Base-by-base conservation (phyloP, 2,113 vertebrate genomes). In the Zingel zingel region DNA sequence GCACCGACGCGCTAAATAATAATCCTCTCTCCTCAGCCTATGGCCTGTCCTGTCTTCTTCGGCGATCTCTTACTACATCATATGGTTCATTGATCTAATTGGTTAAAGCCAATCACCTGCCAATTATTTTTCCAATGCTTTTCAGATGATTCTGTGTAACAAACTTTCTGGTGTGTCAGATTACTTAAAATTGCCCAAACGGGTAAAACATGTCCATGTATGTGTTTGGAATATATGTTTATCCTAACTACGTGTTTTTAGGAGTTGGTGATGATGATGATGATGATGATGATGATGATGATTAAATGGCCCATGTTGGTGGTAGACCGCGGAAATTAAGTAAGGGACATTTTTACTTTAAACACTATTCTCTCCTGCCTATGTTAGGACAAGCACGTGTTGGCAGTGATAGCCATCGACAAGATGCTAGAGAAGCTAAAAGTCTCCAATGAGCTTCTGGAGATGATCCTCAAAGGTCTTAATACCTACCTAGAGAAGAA, bases 401-500 rank as follows among this genome's bases (percentile, higher is more conserved):
- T 98, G 81, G 25, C 91, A 0, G 96, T 98, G 54, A 94, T 96
- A 68, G 85, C 76, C 77, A 96, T 97, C 13, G 95, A 97, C 27
- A 97, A 94, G 79, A 97, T 98, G 95, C 81, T 98, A 80, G 96
- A 97, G 72, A 97, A 88, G 79, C 84, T 98, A 30, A 97, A 94
- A 74, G 96, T 95, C 48, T 96, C 93, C 84, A 98, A 94, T 36
- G 95, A 96, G 61, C 91, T 97, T 70, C 90, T 98, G 87, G 97
- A 98, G 70, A 90, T 96, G 68, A 98, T 98, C 88, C 95, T 98
- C 33, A 97, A 97, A 87, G 97, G 97, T 74, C 96, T 98, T n/a
- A 98, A 98, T 83, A 96, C 96, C 73, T 97, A 99, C 88, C 90
- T 98, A 90, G 97, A 98, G 88, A 98, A 97, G 92, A 98, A 98